A percentile compares a stretch with the other conserved stretches of the same genome.
Conservation (phyloP, 2,888 invertebrate species). For the Calephelis perditalis region DNA sequence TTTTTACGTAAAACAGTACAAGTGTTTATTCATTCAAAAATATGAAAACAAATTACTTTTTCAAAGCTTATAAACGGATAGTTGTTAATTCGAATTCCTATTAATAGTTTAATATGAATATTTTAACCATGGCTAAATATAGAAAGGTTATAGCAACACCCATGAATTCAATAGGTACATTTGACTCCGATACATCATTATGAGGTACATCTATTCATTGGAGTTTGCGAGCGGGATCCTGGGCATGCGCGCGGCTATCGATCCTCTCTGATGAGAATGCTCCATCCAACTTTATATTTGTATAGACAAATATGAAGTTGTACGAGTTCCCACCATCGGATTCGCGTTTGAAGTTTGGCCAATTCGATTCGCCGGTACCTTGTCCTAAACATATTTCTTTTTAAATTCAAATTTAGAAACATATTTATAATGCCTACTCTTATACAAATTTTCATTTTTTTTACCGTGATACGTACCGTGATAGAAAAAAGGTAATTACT, state of each 20-base stretch:
- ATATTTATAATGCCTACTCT: too few species aligned
- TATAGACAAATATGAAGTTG: conserved; percentile 21
- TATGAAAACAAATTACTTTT: too few species aligned
- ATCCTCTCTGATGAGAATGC: conserved; percentile 49
- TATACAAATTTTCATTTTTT: too few species aligned
- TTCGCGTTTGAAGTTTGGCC: background rate
- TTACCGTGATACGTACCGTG: too few species aligned
- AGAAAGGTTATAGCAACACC: conserved; percentile 8
- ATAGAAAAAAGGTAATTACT: too few species aligned
- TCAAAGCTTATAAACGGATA: too few species aligned
- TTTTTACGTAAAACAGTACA: too few species aligned
- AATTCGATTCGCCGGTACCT: background rate
- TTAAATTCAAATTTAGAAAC: too few species aligned
- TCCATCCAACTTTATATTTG: conserved; percentile 28
- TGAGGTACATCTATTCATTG: conserved; percentile 30
- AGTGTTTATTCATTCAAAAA: too few species aligned
- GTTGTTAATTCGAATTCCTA: too few species aligned
- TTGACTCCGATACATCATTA: conserved; percentile 30
- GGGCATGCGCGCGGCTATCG: conserved; percentile 60
- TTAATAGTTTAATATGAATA: too few species aligned
- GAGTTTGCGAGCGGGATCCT: conserved; percentile 32
- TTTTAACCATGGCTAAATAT: background rate
- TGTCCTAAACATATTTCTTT: too few species aligned
- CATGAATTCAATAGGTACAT: conserved; percentile 15
- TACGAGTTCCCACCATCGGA: conserved; percentile 1